These are phyloP conservation scores for Pao palembangensis DNA, from an alignment of 2,113 vertebrate genomes.

Conservation along the genomic window DNA sequence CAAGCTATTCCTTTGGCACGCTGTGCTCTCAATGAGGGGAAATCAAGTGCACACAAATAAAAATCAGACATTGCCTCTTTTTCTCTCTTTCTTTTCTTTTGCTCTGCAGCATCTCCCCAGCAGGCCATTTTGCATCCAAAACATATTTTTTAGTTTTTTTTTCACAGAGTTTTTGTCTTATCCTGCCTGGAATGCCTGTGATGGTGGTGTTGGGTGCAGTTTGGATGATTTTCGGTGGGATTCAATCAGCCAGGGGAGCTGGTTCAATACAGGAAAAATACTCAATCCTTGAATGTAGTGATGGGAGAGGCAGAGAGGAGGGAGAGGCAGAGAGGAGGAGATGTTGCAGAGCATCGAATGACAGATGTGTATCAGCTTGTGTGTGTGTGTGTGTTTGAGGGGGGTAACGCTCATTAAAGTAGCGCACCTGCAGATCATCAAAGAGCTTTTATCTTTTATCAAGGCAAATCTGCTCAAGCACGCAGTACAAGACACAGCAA, in stretches of 20 bases:
- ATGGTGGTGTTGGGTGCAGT: constrained; percentile 11
- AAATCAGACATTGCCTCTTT: constrained; percentile 39
- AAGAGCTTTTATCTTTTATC: constrained; percentile 74
- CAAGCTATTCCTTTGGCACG: constrained; percentile 55
- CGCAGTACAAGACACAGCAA: constrained; percentile 50
- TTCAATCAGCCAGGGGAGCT: constrained; percentile 24
- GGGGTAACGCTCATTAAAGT: constrained; percentile 65
- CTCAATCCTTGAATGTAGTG: constrained; percentile 11
- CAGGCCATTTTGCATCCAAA: constrained; percentile 12
- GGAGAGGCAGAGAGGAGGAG: constrained; percentile 24
- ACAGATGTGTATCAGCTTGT: constrained; percentile 58
- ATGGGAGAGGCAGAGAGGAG: constrained; percentile 21
- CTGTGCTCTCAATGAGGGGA: constrained; percentile 31
- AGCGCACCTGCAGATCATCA: constrained; percentile 74
- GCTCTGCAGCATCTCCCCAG: not conserved
- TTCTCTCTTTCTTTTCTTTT: constrained; percentile 1
- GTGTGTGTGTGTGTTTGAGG: not conserved
- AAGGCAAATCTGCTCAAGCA: constrained; percentile 67
- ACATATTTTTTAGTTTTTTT: not conserved
- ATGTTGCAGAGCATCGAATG: constrained; percentile 41
- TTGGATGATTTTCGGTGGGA: constrained; percentile 13
- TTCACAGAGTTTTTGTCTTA: constrained; percentile 26
- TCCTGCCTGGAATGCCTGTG: constrained; percentile 23
- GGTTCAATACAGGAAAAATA: constrained; percentile 22
- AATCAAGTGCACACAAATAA: constrained; percentile 53